Evolutionary conservation across 2,797 vertebrate genomes (phyloP).

Genomic region (Distichodus sexfasciatus): DNA sequence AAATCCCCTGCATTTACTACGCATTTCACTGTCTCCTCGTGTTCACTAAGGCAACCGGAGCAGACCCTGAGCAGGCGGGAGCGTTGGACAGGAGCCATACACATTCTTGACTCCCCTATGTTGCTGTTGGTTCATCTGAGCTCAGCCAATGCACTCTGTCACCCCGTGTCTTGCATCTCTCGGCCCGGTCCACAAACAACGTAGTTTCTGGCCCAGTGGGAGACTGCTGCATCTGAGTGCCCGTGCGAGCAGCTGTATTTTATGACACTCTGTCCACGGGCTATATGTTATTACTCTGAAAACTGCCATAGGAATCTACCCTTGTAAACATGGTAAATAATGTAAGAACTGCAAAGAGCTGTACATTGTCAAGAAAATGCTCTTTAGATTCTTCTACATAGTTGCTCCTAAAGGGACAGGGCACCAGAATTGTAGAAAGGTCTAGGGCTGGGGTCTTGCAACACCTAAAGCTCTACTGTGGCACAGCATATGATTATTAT

Average conservation of each 20-base stretch:
- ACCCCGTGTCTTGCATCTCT: constrained; percentile 63
- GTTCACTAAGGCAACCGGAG: constrained; percentile 75
- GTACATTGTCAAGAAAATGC: not conserved
- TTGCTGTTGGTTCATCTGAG: constrained; percentile 80
- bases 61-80: constrained; percentile 71
- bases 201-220: constrained; percentile 44
- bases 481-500: no score
- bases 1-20: constrained; percentile 53
- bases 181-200: constrained; percentile 44
- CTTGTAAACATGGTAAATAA: not conserved
- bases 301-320: constrained; percentile 7
- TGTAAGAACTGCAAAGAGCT: not conserved
- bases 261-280: constrained; percentile 17
- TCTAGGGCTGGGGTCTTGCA: no score
- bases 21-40: constrained; percentile 56
- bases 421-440: no score
- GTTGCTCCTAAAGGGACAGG: not conserved
- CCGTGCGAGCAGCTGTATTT: constrained; percentile 47
- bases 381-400: not conserved
- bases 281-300: constrained; percentile 28
- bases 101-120: constrained; percentile 78
- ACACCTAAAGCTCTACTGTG: no score
- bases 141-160: constrained; percentile 79
- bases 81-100: constrained; percentile 70
- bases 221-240: constrained; percentile 45